phyloP scores from a whole-genome alignment of 2,888 invertebrate genomes.

The Esperia sulphurella region DNA sequence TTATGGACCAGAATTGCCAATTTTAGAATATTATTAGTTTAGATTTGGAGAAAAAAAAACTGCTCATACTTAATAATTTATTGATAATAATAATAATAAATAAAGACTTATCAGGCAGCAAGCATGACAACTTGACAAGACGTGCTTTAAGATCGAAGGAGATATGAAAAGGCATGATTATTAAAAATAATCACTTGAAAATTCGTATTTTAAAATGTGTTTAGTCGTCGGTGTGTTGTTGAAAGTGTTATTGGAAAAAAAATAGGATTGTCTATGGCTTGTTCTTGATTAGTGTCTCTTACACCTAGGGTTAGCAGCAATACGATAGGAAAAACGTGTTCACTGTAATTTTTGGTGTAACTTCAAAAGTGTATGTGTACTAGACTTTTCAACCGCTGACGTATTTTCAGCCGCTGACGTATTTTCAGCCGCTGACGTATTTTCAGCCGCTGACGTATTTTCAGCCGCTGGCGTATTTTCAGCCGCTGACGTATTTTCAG shows the following conservation, averaged over 20 bases:
- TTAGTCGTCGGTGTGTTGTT: conserved; percentile 50
- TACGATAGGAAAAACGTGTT: conserved; percentile 54
- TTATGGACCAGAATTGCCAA: conserved; percentile 65
- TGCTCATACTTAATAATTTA: conserved; percentile 21
- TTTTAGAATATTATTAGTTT: conserved; percentile 42
- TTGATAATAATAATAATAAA: neutral
- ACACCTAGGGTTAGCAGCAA: conserved; percentile 55
- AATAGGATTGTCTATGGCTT: conserved; percentile 44
- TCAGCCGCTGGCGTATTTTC: too few species aligned
- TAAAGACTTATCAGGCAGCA: conserved; percentile 17
- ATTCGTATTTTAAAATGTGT: conserved; percentile 30
- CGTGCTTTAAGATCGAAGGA: conserved; percentile 26
- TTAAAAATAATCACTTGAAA: conserved; percentile 21
- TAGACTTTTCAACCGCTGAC: neutral
- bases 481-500: too few species aligned
- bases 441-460: too few species aligned
- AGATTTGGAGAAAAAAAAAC: conserved; percentile 21
- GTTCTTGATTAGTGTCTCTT: conserved; percentile 37
- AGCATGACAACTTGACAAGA: conserved; percentile 16
- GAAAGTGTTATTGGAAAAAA: conserved; percentile 28
- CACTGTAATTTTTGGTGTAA: conserved; percentile 28
- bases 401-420: too few species aligned
- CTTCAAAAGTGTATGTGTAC: conserved; percentile 9
- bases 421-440: too few species aligned
- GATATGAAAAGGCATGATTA: conserved; percentile 17